Percentiles rank a stretch among this genome's conserved stretches.
Conservation (phyloP, 2,113 vertebrate species). For the Vicugna pacos region DNA sequence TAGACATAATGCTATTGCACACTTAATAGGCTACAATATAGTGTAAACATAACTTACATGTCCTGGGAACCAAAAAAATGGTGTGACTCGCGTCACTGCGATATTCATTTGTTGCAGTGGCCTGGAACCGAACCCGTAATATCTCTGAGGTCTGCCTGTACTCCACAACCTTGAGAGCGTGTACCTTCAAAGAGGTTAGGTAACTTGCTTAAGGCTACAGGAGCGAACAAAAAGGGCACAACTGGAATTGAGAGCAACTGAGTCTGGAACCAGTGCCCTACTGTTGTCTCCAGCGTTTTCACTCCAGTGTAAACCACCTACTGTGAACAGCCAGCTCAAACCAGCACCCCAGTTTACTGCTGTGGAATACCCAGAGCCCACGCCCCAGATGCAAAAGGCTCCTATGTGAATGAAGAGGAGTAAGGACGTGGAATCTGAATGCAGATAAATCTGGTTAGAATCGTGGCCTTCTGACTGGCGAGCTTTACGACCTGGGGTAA, state of each 20-base stretch:
- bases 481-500: not conserved
- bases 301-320: not conserved
- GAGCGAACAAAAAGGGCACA: not conserved
- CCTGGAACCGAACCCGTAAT: not conserved
- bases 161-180: not conserved
- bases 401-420: not conserved
- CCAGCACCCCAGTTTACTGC: not conserved
- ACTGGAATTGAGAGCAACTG: not conserved
- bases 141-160: not conserved
- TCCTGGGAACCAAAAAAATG: not conserved
- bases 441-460: not conserved
- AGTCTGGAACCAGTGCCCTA: not conserved
- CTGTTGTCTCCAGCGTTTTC: not conserved
- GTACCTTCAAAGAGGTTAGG: not conserved
- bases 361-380: not conserved
- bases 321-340: not conserved
- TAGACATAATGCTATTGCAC: not conserved
- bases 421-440: not conserved
- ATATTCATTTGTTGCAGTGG: not conserved
- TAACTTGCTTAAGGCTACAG: not conserved
- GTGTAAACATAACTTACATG: not conserved
- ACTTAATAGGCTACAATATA: not conserved
- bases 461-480: too few species aligned
- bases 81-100: not conserved
- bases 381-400: not conserved